These are phyloP conservation scores for Cinclus mexicanus DNA, from an alignment of 2,113 vertebrate species.

Conservation along the genomic window DNA sequence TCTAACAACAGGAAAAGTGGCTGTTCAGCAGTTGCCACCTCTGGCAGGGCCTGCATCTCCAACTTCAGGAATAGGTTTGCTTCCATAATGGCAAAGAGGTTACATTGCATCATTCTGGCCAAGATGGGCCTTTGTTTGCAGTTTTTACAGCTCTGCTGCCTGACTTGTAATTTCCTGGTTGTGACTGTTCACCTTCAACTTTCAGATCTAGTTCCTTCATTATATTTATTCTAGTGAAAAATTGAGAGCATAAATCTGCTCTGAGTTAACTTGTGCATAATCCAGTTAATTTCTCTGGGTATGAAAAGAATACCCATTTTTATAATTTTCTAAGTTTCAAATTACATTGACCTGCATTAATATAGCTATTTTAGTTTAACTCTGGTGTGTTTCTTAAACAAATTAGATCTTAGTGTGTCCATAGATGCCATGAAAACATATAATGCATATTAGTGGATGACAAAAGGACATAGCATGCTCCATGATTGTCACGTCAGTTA, in stretches of 20 bases:
- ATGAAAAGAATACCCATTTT: background rate
- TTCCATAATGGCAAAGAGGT: background rate
- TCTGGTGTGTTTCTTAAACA: background rate
- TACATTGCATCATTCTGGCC: background rate
- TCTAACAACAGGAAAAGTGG: background rate
- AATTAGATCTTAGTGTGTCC: background rate
- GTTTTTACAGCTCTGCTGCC: background rate
- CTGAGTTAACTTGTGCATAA: background rate
- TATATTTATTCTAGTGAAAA: background rate
- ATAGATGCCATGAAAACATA: background rate
- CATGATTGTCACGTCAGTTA: background rate
- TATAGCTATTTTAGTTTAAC: background rate
- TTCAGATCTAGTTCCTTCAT: background rate
- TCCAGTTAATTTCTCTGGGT: background rate
- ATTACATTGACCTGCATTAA: background rate
- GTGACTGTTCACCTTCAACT: background rate
- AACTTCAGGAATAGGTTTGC: background rate
- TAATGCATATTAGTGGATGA: background rate
- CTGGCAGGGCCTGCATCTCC: background rate
- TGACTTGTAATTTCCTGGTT: background rate
- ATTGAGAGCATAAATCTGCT: background rate
- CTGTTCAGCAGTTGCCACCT: rapidly evolving
- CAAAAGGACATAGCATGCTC: background rate
- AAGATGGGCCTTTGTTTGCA: background rate
- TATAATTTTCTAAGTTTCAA: background rate